Conservation (phyloP, 1,140 invertebrate species). For the Amphibalanus amphitrite region DNA sequence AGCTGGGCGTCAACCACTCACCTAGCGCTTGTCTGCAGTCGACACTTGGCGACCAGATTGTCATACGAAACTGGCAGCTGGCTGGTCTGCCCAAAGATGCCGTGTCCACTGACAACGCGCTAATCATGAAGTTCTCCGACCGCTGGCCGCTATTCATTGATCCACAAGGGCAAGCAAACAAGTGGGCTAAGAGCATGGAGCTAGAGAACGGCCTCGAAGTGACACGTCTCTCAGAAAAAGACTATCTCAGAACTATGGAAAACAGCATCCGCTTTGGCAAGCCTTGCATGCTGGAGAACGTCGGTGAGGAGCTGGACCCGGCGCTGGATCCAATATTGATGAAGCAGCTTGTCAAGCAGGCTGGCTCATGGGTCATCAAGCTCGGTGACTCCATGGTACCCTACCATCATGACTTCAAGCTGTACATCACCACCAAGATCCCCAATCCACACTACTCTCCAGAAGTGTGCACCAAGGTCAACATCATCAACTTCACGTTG, state of each 20-base stretch:
- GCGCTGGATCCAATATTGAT: constrained; percentile 37
- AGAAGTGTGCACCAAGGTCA: constrained; percentile 34
- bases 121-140: constrained; percentile 55
- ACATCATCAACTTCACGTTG: constrained; percentile 34
- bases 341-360: constrained; percentile 32
- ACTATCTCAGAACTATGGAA: constrained; percentile 17
- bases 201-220: constrained; percentile 58
- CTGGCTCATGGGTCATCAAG: constrained; percentile 33
- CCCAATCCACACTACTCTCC: constrained; percentile 33
- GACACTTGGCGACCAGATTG: constrained; percentile 65
- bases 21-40: constrained; percentile 51
- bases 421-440: constrained; percentile 33
- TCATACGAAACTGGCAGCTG: constrained; percentile 69
- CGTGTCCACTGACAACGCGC: constrained; percentile 83
- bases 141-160: constrained; percentile 87
- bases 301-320: constrained; percentile 66
- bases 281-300: constrained; percentile 70
- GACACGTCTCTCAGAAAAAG: constrained; percentile 26
- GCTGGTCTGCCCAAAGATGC: constrained; percentile 66
- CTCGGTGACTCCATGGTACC: constrained; percentile 43
- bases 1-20: constrained; percentile 58
- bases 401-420: constrained; percentile 39
- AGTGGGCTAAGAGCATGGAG: constrained; percentile 89
- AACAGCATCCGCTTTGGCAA: constrained; percentile 45
- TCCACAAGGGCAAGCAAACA: constrained; percentile 76